phyloP scores from a whole-genome alignment of 2,797 vertebrate genomes.

The Geotrypetes seraphini region DNA sequence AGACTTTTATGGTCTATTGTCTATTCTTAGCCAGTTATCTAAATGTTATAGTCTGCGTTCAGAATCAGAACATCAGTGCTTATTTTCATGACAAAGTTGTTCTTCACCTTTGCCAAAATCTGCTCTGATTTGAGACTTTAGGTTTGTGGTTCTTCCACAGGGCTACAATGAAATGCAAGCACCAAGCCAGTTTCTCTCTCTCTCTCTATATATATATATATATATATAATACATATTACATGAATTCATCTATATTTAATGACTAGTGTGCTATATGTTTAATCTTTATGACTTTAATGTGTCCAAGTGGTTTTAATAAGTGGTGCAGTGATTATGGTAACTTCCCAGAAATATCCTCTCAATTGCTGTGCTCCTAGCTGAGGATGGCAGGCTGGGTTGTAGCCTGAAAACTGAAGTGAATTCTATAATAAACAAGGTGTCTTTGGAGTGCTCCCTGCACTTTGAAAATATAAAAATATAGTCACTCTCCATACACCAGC shows the following conservation, averaged over 20 bases:
- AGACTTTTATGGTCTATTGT: neutral
- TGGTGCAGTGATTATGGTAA: constrained; percentile 53
- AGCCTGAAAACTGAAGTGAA: constrained; percentile 51
- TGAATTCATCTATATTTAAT: constrained; percentile 60
- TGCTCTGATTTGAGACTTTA: constrained; percentile 31
- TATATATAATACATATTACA: constrained; percentile 54
- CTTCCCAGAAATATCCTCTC: constrained; percentile 43
- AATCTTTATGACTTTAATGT: constrained; percentile 64
- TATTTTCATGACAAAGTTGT: constrained; percentile 55
- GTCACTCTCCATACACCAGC: too few species aligned
- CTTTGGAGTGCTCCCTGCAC: constrained; percentile 14
- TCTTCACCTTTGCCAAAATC: constrained; percentile 38
- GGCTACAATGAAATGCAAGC: constrained; percentile 21
- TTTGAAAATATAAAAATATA: constrained; percentile 37
- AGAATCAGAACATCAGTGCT: constrained; percentile 62
- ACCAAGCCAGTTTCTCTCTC: constrained; percentile 31
- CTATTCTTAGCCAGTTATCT: constrained; percentile 19
- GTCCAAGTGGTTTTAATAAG: constrained; percentile 58
- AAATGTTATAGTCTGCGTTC: constrained; percentile 12
- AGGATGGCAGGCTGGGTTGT: constrained; percentile 11
- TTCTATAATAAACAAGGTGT: constrained; percentile 43
- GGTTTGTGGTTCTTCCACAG: constrained; percentile 28
- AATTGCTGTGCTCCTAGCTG: constrained; percentile 57
- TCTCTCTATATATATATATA: too few species aligned
- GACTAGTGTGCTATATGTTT: constrained; percentile 57